Base-by-base conservation (phyloP, 2,888 invertebrate genomes). In the Ennomos erosarius region DNA sequence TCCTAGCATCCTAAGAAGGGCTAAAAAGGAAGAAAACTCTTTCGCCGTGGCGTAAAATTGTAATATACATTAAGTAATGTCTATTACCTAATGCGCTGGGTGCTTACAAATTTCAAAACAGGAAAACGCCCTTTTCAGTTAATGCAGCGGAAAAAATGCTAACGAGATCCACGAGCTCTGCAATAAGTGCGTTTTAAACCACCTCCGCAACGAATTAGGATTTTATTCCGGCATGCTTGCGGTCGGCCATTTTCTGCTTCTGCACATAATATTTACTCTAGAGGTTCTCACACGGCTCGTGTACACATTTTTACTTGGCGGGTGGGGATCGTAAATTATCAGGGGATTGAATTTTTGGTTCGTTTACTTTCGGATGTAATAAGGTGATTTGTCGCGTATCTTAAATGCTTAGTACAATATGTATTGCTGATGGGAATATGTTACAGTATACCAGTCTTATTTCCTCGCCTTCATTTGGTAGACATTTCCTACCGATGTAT, bases 161-260 rank as follows among this genome's bases (percentile, higher is more conserved):
- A 26, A 26, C 5, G 26, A 26, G 26, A 6, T 4, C 6, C 26
- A 26, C 26, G 26, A 26, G 26, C 26, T 16, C 16, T 38, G n/a
- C 44, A 39, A 50, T 64, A 69, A 65, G 55, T 61, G 59, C 58
- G 45, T 57, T 64, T 70, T 55, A 49, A 66, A 64, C 65, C 54
- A 12, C 43, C 55, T 11, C 50, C 50, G 47, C 5, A 54, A 45
- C 54, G 49, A 66, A 71, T 56, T 70, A 66, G 65, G 44, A 62
- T 69, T 69, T 58, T 38, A 64, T 62, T 49, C 49, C 59, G 39
- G 34, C 49, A 44, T 42, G 53, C 45, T 5, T 55, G 60, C 55
- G 61, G 55, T 56, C 8, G 39, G n/a, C 37, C n/a, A 58, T 48
- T 52, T 54, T 48, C 49, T 35, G 49, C 53, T 36, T 44, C 26